phyloP scores from a whole-genome alignment of 2,888 invertebrate species.

The Eupithecia inturbata region DNA sequence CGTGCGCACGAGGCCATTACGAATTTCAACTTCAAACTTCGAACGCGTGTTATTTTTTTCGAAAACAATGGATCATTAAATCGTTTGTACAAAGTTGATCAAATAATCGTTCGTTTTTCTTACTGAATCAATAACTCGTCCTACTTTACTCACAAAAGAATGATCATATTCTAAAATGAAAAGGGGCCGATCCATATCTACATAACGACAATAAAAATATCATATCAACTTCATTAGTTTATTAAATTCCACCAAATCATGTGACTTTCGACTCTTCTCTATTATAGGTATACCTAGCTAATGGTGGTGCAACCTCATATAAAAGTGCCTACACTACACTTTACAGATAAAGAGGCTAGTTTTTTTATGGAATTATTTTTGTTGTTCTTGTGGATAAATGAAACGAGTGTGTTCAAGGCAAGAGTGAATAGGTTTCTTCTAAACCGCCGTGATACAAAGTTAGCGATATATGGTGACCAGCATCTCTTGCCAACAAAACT shows the following conservation, averaged over 20 bases:
- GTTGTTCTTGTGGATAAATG: not conserved
- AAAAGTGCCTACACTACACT: not conserved
- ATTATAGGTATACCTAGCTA: constrained; percentile 5
- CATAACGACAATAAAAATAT: constrained; percentile 20
- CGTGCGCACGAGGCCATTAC: constrained; percentile 71
- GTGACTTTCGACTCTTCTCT: constrained; percentile 15
- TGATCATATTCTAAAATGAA: not conserved
- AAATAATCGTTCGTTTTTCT: constrained; percentile 17
- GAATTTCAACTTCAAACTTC: constrained; percentile 61
- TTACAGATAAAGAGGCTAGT: not conserved
- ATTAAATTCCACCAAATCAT: constrained; percentile 53
- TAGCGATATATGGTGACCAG: too few relatives aligned
- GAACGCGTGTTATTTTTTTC: constrained; percentile 55
- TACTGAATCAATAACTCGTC: not conserved
- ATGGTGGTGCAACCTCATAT: not conserved
- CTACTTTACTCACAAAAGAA: not conserved
- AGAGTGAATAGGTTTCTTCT: not conserved
- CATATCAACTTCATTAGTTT: constrained; percentile 39
- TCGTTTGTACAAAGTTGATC: constrained; percentile 42
- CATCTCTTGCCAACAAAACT: not conserved
- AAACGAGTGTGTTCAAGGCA: not conserved
- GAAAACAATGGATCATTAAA: constrained; percentile 62
- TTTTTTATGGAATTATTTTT: not conserved
- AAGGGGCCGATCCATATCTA: not conserved
- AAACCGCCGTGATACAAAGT: too few relatives aligned